Evolutionary conservation across 2,797 vertebrate genomes (phyloP).

Genomic region (Margarornis squamiger): DNA sequence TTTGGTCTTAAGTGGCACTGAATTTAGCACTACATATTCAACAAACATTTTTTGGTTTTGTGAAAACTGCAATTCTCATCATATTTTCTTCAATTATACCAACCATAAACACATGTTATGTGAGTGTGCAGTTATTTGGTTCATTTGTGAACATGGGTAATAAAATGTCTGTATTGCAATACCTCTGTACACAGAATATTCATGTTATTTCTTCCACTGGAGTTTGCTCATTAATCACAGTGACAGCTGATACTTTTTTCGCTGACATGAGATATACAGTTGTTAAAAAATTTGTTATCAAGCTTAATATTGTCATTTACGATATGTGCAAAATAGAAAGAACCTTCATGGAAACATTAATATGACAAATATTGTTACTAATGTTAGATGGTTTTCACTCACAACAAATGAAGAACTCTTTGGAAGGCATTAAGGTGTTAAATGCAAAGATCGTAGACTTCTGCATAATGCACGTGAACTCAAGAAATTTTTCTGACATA

Average conservation of each 20-base stretch:
- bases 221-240: conserved; percentile 48
- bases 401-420: background rate
- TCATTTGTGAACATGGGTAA: conserved; percentile 29
- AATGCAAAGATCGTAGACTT: background rate
- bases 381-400: background rate
- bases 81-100: conserved; percentile 22
- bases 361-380: background rate
- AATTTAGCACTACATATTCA: background rate
- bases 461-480: background rate
- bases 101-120: background rate
- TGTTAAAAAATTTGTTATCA: conserved; percentile 42
- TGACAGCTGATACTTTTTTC: conserved; percentile 41
- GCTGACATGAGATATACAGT: conserved; percentile 1
- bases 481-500: background rate
- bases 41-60: background rate
- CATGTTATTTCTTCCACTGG: conserved; percentile 15
- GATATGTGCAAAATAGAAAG: conserved; percentile 12
- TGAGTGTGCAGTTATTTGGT: background rate
- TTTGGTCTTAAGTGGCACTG: background rate
- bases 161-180: conserved; percentile 2
- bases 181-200: background rate
- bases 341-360: background rate
- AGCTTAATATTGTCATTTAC: conserved; percentile 45
- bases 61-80: background rate
- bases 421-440: background rate